Evolutionary conservation across 2,888 invertebrate genomes (phyloP).

Genomic region (Aphidoletes aphidimyza): DNA sequence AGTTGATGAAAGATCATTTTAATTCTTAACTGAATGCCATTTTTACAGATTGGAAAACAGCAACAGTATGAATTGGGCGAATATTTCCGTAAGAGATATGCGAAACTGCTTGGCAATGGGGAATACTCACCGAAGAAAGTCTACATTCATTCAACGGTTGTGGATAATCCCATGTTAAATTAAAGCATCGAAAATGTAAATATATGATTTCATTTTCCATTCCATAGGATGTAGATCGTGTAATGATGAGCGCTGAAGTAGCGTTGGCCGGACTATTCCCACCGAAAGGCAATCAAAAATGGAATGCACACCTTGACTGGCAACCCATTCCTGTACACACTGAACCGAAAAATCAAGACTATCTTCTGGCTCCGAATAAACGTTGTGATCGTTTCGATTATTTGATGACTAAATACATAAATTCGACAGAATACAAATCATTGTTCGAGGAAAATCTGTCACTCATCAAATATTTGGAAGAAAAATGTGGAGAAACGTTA

Average conservation of each 20-base stretch:
- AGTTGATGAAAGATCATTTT: not conserved
- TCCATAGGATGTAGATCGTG: constrained; percentile 72
- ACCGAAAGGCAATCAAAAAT: constrained; percentile 70
- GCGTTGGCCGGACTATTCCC: constrained; percentile 84
- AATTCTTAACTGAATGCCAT: not conserved
- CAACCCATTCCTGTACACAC: constrained; percentile 85
- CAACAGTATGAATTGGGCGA: constrained; percentile 81
- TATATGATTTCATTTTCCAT: not conserved
- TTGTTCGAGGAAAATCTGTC: constrained; percentile 71
- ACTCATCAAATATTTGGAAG: constrained; percentile 74
- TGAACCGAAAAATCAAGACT: constrained; percentile 72
- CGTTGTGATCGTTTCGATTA: constrained; percentile 75
- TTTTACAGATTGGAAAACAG: constrained; percentile 73
- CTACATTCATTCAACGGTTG: constrained; percentile 73
- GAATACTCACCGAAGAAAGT: constrained; percentile 69
- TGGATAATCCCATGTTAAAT: not conserved
- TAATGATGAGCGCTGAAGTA: constrained; percentile 86
- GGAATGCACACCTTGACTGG: constrained; percentile 74
- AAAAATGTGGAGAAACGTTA: constrained; percentile 72
- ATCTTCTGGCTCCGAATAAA: constrained; percentile 72
- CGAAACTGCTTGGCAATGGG: constrained; percentile 68
- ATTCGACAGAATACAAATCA: constrained; percentile 69
- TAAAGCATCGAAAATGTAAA: not conserved
- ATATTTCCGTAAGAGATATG: constrained; percentile 79
- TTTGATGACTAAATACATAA: constrained; percentile 68